Percentiles rank a stretch among this genome's conserved stretches.
Conservation (phyloP, 2,888 invertebrate species). For the Acleris emargana region DNA sequence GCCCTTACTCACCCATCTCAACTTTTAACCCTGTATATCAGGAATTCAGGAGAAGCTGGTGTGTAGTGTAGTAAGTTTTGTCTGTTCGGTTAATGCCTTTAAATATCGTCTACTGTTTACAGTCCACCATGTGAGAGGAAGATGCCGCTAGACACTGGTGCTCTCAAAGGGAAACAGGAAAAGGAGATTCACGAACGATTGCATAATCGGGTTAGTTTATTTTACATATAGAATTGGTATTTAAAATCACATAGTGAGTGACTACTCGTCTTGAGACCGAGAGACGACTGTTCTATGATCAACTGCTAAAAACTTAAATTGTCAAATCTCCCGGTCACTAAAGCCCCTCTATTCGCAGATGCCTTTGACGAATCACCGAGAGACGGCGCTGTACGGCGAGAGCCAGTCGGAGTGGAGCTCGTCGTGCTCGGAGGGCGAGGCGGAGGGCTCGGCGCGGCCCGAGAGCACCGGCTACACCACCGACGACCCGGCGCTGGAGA, state of each 20-base stretch:
- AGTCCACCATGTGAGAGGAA: slow-evolving; percentile 65
- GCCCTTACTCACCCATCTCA: too few relatives aligned
- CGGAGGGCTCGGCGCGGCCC: slow-evolving; percentile 78
- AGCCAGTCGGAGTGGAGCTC: slow-evolving; percentile 93
- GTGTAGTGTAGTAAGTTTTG: too few relatives aligned
- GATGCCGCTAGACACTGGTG: slow-evolving; percentile 44
- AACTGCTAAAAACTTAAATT: too few relatives aligned
- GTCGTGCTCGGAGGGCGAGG: slow-evolving; percentile 83
- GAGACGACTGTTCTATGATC: too few relatives aligned
- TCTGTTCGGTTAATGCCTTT: too few relatives aligned
- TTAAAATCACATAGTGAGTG: too few relatives aligned
- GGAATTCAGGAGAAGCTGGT: too few relatives aligned
- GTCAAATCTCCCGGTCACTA: too few relatives aligned
- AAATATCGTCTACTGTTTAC: slow-evolving; percentile 34
- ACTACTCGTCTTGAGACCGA: too few relatives aligned
- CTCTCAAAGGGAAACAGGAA: slow-evolving; percentile 65
- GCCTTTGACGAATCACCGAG: slow-evolving; percentile 69
- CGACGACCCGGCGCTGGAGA: slow-evolving; percentile 93
- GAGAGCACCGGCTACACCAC: slow-evolving; percentile 93
- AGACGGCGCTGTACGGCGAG: slow-evolving; percentile 81
- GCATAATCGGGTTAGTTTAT: slow-evolving; percentile 65
- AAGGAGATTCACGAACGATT: slow-evolving; percentile 67
- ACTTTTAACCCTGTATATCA: too few relatives aligned
- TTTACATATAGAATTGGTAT: background rate
- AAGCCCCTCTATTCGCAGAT: slow-evolving; percentile 50